Evolutionary conservation across 2,797 vertebrate species (phyloP), one percentile per base, ranked within the genome.

Genomic region (Sebastes wilsoni): DNA sequence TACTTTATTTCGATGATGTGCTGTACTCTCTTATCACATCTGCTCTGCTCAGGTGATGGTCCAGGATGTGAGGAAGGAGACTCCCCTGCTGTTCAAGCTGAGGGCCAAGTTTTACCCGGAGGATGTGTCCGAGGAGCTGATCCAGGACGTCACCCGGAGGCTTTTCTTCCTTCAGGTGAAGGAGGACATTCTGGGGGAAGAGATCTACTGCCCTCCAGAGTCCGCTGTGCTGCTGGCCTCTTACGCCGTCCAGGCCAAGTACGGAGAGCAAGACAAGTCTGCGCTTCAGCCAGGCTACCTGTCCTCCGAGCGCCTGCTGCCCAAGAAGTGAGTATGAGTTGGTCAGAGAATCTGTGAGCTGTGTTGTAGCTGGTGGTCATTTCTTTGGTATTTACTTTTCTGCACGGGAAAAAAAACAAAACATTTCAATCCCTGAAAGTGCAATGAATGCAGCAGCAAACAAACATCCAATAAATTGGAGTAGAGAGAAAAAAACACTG

Each of bases 161-260:
- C 96, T 99, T 2, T 99, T 99, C 95, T 99, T 98, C 94, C 94
- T 99, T 59, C 98, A 99, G 89, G 95, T 96, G 82, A 99, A 98
- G 91, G 98, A 99, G 2, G 94, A 92, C 23, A 95, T 99, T 25
- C 95, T 99, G 74, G 93, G 87, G 0, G 98, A 98, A 14, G 96
- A 97, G 6, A 90, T 98, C 87, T 99, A 99, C 95, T 99, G 97
- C 69, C 98, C 98, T 1, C 98, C 99, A 0, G 99, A 99, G 96
- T 95, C 97, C 0, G 97, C 97, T 0, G 99, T 99, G 75, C 97
- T 99, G 30, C 96, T 99, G 80, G 98, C 97, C 12, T 99, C 98
- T 34, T 99, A 99, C 6, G 96, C 98, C 0, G 95, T 99, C 36
- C 99, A 99, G 94, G 95, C 97, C 87, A 99, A 99, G 92, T 98